Evolutionary conservation across 92 coral and sea anemone species (phyloP), one percentile per base, ranked within the genome.

Genomic region (Epizoanthus stellaris): DNA sequence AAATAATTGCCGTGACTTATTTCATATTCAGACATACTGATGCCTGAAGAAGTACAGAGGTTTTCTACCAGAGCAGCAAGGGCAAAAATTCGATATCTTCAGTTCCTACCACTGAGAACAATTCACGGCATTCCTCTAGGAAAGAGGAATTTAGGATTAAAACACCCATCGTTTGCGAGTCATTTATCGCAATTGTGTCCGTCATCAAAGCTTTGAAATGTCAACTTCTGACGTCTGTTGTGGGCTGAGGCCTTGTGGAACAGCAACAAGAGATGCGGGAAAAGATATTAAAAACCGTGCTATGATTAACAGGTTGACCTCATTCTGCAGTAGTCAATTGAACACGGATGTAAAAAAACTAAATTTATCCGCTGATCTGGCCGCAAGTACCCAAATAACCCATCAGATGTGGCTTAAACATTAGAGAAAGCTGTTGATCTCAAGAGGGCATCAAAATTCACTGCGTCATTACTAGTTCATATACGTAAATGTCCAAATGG

Each of bases 111-210:
- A 23, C 6, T 25, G 53, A 14, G 7, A 16, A 75, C 43, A 75
- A 76, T 39, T 17, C n/a, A 60, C 14, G 15, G 36, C 42, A 40
- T 60, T 61, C 49, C 66, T 68, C 73, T 11, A 6, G 61, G 25
- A 57, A 58, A 58, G 43, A 60, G 15, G 63, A 11, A 79, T 39
- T 13, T 20, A 43, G 34, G 59, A 43, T 79, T 67, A 79, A 52
- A 52, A 63, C 83, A 79, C 83, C 82, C 45, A 39, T 63, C 83
- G 67, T 79, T 79, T 62, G 42, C 72, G 17, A 79, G 83, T 79
- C 83, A 79, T 79, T 79, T 79, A 79, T 79, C 83, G 83, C 71
- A 8, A 42, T 79, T 63, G 23, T 42, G 43, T 79, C 83, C 64
- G 65, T 79, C 83, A 63, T 63, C 83, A 47, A 64, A 63, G 58